Percentiles rank a stretch among this genome's conserved stretches.
Evolutionary conservation across 2,113 vertebrate genomes (phyloP).

Genomic region (Mesocricetus auratus): DNA sequence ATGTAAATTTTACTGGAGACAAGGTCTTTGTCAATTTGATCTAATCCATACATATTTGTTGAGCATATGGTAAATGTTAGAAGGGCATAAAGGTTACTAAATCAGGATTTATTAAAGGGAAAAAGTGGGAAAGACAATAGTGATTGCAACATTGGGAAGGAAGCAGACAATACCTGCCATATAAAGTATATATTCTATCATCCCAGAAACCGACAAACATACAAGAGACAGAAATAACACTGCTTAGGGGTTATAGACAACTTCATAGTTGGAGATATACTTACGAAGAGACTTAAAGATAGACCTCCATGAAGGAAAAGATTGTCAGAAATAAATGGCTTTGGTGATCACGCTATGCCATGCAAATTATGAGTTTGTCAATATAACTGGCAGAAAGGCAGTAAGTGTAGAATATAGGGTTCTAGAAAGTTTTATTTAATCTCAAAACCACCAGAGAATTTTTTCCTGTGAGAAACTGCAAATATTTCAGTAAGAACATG

Average conservation of each 20-base stretch:
- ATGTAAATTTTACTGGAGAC: not conserved
- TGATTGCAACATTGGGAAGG: not conserved
- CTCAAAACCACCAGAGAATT: not conserved
- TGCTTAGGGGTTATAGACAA: not conserved
- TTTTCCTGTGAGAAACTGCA: conserved; percentile 12
- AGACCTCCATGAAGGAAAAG: not conserved
- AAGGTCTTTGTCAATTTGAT: not conserved
- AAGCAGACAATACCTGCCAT: not conserved
- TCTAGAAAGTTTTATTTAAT: conserved; percentile 13
- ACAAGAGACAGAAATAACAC: not conserved
- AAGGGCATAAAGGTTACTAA: not conserved
- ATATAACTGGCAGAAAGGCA: not conserved
- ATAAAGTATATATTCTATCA: not conserved
- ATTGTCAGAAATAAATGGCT: not conserved
- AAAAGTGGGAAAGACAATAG: not conserved
- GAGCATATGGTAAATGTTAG: not conserved
- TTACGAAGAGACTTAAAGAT: not conserved
- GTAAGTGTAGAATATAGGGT: not conserved
- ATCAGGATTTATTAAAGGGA: not conserved
- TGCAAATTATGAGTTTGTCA: not conserved
- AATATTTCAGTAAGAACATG: not conserved
- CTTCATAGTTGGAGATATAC: not conserved
- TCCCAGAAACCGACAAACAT: not conserved
- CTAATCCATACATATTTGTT: conserved; percentile 26
- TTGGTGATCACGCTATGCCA: not conserved